Percentiles rank a stretch among this genome's conserved stretches.
Conservation (phyloP, 2,888 invertebrate genomes). For the Drosophila peninsularis region DNA sequence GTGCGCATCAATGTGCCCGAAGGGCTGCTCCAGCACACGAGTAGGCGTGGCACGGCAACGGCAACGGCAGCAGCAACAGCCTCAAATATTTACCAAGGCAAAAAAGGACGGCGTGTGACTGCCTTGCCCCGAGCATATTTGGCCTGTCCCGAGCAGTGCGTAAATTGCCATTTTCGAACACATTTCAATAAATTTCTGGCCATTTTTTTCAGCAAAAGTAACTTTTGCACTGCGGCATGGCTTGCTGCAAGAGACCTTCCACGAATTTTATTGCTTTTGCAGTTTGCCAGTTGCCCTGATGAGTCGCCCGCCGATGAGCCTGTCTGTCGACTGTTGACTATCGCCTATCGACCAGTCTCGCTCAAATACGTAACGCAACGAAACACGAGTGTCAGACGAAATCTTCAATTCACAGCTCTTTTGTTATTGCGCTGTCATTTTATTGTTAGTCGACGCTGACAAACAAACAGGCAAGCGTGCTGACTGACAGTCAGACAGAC, state of each 20-base stretch:
- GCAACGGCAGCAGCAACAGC: background rate
- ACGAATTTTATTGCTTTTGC: slow-evolving; percentile 65
- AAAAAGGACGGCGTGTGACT: slow-evolving; percentile 48
- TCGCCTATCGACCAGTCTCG: slow-evolving; percentile 13
- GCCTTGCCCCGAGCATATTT: slow-evolving; percentile 70
- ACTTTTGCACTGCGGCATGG: slow-evolving; percentile 35
- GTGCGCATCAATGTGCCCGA: slow-evolving; percentile 66
- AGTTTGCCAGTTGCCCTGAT: slow-evolving; percentile 46
- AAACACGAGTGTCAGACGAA: slow-evolving; percentile 52
- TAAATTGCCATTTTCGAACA: slow-evolving; percentile 78
- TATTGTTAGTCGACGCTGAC: slow-evolving; percentile 54
- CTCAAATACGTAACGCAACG: slow-evolving; percentile 65
- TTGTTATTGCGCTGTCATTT: slow-evolving; percentile 70
- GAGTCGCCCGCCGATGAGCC: slow-evolving; percentile 31
- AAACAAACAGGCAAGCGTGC: slow-evolving; percentile 9
- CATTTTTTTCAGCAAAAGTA: slow-evolving; percentile 38
- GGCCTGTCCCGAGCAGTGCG: slow-evolving; percentile 68
- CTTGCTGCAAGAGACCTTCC: slow-evolving; percentile 25
- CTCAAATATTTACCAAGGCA: slow-evolving; percentile 41
- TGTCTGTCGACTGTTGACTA: slow-evolving; percentile 1
- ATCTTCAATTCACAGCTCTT: slow-evolving; percentile 51
- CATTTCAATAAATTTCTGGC: slow-evolving; percentile 67
- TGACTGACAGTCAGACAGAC: background rate
- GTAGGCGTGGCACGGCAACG: slow-evolving; percentile 2
- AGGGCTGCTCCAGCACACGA: slow-evolving; percentile 45